phyloP scores from a whole-genome alignment of 2,113 vertebrate species.

The Todiramphus chloris region DNA sequence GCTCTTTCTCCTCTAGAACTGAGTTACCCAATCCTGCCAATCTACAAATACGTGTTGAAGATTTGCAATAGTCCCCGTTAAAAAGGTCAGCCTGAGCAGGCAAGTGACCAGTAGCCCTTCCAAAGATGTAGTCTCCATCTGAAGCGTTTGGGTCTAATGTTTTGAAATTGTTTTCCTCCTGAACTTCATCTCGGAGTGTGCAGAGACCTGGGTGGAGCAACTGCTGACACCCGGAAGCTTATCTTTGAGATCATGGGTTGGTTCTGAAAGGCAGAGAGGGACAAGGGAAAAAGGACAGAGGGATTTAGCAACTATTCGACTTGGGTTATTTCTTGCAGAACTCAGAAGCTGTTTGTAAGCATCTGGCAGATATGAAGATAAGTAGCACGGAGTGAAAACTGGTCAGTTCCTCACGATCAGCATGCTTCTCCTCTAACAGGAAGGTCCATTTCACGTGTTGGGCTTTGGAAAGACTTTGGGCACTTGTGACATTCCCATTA shows the following conservation, averaged over 20 bases:
- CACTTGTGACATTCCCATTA: accelerated
- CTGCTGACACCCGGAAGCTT: not conserved
- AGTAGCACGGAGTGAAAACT: not conserved
- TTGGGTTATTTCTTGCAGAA: not conserved
- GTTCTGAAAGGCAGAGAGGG: not conserved
- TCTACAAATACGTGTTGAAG: not conserved
- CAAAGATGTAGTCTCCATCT: not conserved
- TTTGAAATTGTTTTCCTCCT: not conserved
- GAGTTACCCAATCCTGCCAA: not conserved
- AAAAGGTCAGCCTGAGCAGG: not conserved
- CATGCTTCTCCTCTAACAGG: not conserved
- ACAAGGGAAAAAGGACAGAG: not conserved
- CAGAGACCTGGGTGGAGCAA: not conserved
- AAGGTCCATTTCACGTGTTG: not conserved
- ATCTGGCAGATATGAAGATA: not conserved
- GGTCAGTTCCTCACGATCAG: not conserved
- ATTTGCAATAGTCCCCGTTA: not conserved
- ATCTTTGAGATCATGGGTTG: not conserved
- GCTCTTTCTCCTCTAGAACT: not conserved
- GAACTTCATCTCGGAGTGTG: not conserved
- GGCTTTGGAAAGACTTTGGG: not conserved
- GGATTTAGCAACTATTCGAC: not conserved
- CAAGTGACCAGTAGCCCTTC: not conserved
- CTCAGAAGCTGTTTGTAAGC: not conserved
- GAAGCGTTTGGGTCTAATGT: not conserved